Evolutionary conservation across 2,888 invertebrate species (phyloP).

Genomic region (Lepidocyrtoides sp.): DNA sequence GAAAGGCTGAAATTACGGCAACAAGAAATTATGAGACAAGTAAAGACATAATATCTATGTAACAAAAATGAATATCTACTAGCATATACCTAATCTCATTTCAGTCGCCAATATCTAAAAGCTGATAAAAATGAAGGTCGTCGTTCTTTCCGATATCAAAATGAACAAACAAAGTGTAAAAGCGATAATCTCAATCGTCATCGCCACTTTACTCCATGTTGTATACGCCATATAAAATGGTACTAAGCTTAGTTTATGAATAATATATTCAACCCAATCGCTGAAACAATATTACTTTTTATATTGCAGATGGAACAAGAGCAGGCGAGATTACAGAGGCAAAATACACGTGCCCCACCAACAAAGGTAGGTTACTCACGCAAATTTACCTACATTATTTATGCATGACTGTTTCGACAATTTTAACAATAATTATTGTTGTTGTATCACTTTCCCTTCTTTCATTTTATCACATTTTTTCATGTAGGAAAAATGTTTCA

Average conservation of each 20-base stretch:
- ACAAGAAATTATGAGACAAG: slow-evolving; percentile 96
- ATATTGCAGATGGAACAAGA: slow-evolving; percentile 85
- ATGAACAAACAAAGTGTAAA: neutral
- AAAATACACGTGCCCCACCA: slow-evolving; percentile 70
- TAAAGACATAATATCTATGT: slow-evolving; percentile 87
- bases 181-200: neutral
- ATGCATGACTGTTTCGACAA: neutral
- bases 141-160: slow-evolving; percentile 34
- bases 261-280: neutral
- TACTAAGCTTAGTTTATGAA: too few relatives aligned
- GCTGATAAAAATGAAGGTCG: slow-evolving; percentile 59
- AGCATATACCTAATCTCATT: slow-evolving; percentile 26
- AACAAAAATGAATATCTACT: too few relatives aligned
- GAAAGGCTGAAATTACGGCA: slow-evolving; percentile 96
- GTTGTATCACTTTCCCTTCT: too few relatives aligned
- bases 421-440: too few relatives aligned
- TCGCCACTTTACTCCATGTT: too few relatives aligned
- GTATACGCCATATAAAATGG: neutral
- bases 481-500: too few relatives aligned
- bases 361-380: slow-evolving; percentile 65
- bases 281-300: slow-evolving; percentile 11
- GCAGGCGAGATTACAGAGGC: slow-evolving; percentile 82
- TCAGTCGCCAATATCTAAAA: slow-evolving; percentile 19
- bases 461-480: too few relatives aligned
- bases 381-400: neutral